Evolutionary conservation across 2,888 invertebrate species (phyloP).

Genomic region (Hirtodrosophila confusa): DNA sequence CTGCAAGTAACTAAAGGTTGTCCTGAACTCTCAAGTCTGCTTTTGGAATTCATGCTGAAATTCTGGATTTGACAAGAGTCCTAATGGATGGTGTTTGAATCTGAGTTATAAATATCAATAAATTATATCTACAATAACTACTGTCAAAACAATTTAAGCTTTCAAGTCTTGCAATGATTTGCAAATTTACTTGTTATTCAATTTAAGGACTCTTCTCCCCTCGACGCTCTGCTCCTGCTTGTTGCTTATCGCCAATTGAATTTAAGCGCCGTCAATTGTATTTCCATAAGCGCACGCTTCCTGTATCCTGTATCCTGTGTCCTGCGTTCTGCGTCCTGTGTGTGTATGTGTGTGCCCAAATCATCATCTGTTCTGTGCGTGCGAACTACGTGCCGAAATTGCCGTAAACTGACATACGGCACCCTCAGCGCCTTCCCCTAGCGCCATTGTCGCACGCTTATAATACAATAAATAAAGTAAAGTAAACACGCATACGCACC

Average conservation of each 20-base stretch:
- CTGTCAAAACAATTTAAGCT: not conserved
- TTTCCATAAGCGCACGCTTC: conserved; percentile 55
- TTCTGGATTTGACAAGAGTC: too few species aligned
- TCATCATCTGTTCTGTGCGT: conserved; percentile 40
- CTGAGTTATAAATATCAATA: conserved; percentile 7
- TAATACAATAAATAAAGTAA: conserved; percentile 50
- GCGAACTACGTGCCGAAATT: conserved; percentile 62
- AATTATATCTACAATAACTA: conserved; percentile 22
- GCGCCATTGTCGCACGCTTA: conserved; percentile 23
- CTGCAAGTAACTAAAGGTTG: too few species aligned
- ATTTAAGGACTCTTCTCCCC: conserved; percentile 5
- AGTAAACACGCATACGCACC: conserved; percentile 45
- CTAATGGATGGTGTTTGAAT: too few species aligned
- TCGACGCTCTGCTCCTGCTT: not conserved
- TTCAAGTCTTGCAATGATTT: not conserved
- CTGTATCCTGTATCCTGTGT: conserved; percentile 41
- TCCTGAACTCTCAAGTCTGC: too few species aligned
- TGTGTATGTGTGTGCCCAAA: conserved; percentile 38
- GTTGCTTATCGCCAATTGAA: conserved; percentile 46
- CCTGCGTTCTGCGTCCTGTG: conserved; percentile 6
- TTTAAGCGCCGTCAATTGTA: conserved; percentile 54
- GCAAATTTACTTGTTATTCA: conserved; percentile 1
- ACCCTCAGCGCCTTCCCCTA: not conserved
- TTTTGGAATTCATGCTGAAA: too few species aligned
- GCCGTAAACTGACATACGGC: conserved; percentile 48